Conservation (phyloP, 2,113 vertebrate genomes). For the Okapia johnstoni region DNA sequence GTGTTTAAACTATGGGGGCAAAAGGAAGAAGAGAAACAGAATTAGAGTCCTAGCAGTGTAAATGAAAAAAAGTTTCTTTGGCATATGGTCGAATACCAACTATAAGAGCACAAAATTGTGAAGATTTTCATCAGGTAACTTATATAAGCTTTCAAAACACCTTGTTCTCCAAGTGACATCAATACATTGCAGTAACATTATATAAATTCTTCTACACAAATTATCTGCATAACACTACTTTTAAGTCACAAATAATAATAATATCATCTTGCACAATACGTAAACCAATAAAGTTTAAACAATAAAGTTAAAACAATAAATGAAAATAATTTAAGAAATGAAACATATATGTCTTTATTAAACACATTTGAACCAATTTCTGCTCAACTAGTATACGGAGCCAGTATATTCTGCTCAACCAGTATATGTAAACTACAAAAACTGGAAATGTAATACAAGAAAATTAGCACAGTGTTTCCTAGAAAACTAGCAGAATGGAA, state of each 20-base stretch:
- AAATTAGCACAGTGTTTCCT: background rate
- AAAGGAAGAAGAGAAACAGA: background rate
- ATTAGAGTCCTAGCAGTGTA: background rate
- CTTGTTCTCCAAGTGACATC: background rate
- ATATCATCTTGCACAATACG: background rate
- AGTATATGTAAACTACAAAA: background rate
- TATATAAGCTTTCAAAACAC: background rate
- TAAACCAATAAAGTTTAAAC: slow-evolving; percentile 16
- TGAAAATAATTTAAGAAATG: background rate
- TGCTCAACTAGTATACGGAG: background rate
- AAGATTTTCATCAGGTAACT: background rate
- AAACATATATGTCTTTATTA: background rate
- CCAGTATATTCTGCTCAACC: background rate
- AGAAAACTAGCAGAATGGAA: background rate
- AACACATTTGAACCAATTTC: background rate
- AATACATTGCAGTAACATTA: background rate
- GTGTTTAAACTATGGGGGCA: background rate
- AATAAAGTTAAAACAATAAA: background rate
- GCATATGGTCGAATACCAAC: background rate
- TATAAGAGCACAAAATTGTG: background rate
- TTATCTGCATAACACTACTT: background rate
- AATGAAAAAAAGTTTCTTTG: background rate
- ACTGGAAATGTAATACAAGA: background rate
- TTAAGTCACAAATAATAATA: background rate
- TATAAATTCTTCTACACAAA: background rate